Evolutionary conservation across 2,797 vertebrate genomes (phyloP).

Genomic region (Hybognathus amarus): DNA sequence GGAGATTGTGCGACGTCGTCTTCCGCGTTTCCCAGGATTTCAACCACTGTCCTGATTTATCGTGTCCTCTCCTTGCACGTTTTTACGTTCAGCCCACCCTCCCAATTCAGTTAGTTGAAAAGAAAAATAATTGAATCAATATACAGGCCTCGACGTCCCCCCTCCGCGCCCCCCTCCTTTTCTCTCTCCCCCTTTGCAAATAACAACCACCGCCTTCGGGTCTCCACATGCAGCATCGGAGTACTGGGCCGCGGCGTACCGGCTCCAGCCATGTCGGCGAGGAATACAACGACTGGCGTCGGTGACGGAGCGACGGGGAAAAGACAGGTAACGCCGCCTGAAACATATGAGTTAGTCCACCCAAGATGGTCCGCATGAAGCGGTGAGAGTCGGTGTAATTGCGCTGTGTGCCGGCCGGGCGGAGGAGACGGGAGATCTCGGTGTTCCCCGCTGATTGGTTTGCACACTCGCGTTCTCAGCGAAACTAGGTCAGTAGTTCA

Average conservation of each 20-base stretch:
- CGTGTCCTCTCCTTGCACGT: slow-evolving; percentile 34
- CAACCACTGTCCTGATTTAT: slow-evolving; percentile 51
- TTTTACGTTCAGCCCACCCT: slow-evolving; percentile 8
- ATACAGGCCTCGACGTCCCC: slow-evolving; percentile 9
- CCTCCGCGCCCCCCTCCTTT: slow-evolving; percentile 25
- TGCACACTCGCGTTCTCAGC: slow-evolving; percentile 64
- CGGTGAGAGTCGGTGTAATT: background rate
- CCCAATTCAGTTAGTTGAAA: slow-evolving; percentile 37
- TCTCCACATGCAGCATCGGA: slow-evolving; percentile 75
- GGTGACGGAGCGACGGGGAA: slow-evolving; percentile 76
- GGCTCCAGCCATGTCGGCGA: slow-evolving; percentile 83
- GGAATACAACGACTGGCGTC: slow-evolving; percentile 73
- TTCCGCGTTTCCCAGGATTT: slow-evolving; percentile 67
- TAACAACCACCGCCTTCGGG: slow-evolving; percentile 64
- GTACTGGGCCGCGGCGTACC: slow-evolving; percentile 75
- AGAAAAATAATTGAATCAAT: slow-evolving; percentile 42
- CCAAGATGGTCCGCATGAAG: background rate
- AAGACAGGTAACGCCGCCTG: slow-evolving; percentile 71
- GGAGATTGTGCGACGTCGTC: slow-evolving; percentile 60
- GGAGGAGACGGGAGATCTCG: slow-evolving; percentile 52
- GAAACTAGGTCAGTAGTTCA: slow-evolving; percentile 87
- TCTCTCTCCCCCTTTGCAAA: slow-evolving; percentile 17
- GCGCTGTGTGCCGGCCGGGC: slow-evolving; percentile 36
- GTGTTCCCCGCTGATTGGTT: slow-evolving; percentile 54
- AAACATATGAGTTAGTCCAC: background rate